Evolutionary conservation across 2,888 invertebrate species (phyloP).

Genomic region (Coenonympha glycerion): DNA sequence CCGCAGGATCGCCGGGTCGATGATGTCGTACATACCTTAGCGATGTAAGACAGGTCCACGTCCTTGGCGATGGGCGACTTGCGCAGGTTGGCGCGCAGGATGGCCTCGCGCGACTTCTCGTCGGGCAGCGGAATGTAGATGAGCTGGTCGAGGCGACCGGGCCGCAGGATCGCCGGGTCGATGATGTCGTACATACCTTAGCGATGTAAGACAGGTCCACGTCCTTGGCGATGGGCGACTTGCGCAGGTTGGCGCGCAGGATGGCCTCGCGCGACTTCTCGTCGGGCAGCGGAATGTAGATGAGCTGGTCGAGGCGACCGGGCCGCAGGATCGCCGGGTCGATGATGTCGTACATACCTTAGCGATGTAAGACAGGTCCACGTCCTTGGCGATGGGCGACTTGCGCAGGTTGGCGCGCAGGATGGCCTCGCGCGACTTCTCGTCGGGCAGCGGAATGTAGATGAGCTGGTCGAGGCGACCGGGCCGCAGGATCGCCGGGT

Average conservation of each 20-base stretch:
- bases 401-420: slow-evolving; percentile 96
- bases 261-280: slow-evolving; percentile 98
- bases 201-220: slow-evolving; percentile 93
- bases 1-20: slow-evolving; percentile 98
- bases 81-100: slow-evolving; percentile 95
- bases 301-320: slow-evolving; percentile 98
- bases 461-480: slow-evolving; percentile 99
- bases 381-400: slow-evolving; percentile 96
- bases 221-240: slow-evolving; percentile 96
- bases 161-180: slow-evolving; percentile 99
- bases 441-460: slow-evolving; percentile 99
- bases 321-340: slow-evolving; percentile 99
- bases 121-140: slow-evolving; percentile 99
- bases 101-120: slow-evolving; percentile 97
- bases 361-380: slow-evolving; percentile 91
- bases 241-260: slow-evolving; percentile 95
- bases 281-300: slow-evolving; percentile 99
- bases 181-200: too few relatives aligned
- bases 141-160: slow-evolving; percentile 98
- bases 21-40: too few relatives aligned
- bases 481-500: too few relatives aligned
- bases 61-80: slow-evolving; percentile 97
- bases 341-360: too few relatives aligned
- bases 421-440: slow-evolving; percentile 97
- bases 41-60: slow-evolving; percentile 91